Conservation (phyloP, 2,888 invertebrate genomes). For the Panorpa germanica region DNA sequence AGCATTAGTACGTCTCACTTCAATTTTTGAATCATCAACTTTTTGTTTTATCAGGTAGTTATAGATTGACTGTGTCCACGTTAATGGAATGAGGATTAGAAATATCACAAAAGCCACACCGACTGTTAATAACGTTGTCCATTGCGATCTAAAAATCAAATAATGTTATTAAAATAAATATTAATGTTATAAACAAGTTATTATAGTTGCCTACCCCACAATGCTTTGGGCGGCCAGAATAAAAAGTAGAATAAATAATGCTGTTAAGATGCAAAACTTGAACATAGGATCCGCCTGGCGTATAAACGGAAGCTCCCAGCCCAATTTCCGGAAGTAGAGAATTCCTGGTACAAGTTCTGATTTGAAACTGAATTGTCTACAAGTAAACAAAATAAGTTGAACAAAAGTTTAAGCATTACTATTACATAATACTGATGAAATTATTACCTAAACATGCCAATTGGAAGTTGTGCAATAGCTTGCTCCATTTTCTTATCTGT, state of each 20-base stretch:
- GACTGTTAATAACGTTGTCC: slow-evolving; percentile 9
- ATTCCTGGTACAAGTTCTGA: slow-evolving; percentile 31
- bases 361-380: no score
- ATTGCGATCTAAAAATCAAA: slow-evolving; percentile 15
- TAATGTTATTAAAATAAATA: slow-evolving; percentile 8
- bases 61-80: no score
- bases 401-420: no score
- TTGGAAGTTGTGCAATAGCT: slow-evolving; percentile 68
- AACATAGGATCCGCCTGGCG: slow-evolving; percentile 65
- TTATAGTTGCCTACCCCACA: no score
- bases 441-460: slow-evolving; percentile 54
- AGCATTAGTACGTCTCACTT: no score
- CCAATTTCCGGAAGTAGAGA: slow-evolving; percentile 39
- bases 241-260: slow-evolving; percentile 35
- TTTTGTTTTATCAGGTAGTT: no score
- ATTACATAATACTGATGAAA: background rate
- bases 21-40: no score
- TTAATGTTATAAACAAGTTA: no score
- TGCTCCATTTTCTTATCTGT: slow-evolving; percentile 54
- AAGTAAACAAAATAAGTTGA: no score
- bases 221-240: slow-evolving; percentile 41
- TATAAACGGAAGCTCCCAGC: slow-evolving; percentile 53
- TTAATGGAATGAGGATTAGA: slow-evolving; percentile 41
- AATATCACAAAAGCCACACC: slow-evolving; percentile 23
- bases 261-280: slow-evolving; percentile 55